Evolutionary conservation across 2,113 vertebrate genomes (phyloP), one percentile per base, ranked within the genome.

Genomic region (Alectura lathami): DNA sequence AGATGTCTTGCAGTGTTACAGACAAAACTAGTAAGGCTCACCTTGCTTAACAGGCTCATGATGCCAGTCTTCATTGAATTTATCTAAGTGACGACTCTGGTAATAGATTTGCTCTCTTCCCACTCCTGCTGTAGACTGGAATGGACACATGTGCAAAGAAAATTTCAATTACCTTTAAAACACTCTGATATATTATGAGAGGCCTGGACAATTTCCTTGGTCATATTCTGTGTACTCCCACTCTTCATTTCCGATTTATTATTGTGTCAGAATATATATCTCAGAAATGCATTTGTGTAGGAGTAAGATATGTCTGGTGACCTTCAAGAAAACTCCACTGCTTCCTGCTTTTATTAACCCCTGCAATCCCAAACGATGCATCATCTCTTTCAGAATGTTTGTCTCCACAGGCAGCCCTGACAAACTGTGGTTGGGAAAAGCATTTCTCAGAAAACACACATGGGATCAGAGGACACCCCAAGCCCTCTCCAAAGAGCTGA

Each of bases 71-170:
- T 99, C 98, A 30, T 91, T 94, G 86, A 98, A 98, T 63, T 95
- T 97, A 42, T 99, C 98, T 80, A 98, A 96, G 88, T 98, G 98
- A 27, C 97, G 98, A 75, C 98, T 99, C 93, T 99, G 99, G 96
- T 99, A 99, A 96, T 99, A 99, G 13, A 97, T 98, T 97, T 99
- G 98, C 83, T 99, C 98, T 94, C 97, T 98, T 95, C 98, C 98
- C 96, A 94, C 60, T 95, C 93, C 97, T 94, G 97, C 93, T 82
- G 97, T 91, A 96, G 97, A 97, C 98, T 99, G 91, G 91, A 96
- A 86, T 32, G 91, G 92, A 97, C 53, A 96, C 62, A 96, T 7
- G 43, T 48, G 67, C 57, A 88, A 88, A 64, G 73, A 89, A 83
- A 70, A 83, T 80, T 91, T 93, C 91, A 95, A 50, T 60, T 89